phyloP scores from a whole-genome alignment of 2,797 vertebrate species.

The Halcyon smyrnensis region DNA sequence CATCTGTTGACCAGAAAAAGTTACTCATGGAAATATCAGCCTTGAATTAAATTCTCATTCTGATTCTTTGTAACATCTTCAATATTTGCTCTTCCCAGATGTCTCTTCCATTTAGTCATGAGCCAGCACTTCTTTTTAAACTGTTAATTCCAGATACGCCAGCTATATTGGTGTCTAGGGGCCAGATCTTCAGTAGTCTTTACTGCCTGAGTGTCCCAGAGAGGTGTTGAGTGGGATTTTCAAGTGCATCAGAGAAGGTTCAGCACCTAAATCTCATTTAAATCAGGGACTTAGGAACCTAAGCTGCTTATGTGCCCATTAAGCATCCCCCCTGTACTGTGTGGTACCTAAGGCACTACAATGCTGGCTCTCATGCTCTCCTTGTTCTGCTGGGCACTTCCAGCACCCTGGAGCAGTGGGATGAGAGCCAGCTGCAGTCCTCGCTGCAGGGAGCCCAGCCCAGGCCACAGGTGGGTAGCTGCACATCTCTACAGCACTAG shows the following conservation, averaged over 20 bases:
- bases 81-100: constrained; percentile 40
- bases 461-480: not conserved
- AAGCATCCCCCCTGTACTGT: not conserved
- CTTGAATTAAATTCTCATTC: constrained; percentile 3
- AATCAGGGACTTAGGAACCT: not conserved
- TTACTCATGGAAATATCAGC: not conserved
- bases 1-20: not conserved
- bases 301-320: not conserved
- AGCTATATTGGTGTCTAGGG: not conserved
- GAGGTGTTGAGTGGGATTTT: constrained; percentile 12
- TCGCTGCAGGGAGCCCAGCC: not conserved
- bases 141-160: constrained; percentile 13
- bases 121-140: constrained; percentile 23
- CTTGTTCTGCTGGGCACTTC: not conserved
- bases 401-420: not conserved
- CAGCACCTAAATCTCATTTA: not conserved
- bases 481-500: fast-evolving
- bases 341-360: not conserved
- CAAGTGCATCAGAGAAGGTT: not conserved
- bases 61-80: not conserved
- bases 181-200: constrained; percentile 11
- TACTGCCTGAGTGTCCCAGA: not conserved
- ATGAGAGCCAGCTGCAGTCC: not conserved
- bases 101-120: constrained; percentile 16
- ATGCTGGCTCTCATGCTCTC: fast-evolving